phyloP scores from a whole-genome alignment of 2,888 invertebrate genomes.

The Tupiocoris notatus region DNA sequence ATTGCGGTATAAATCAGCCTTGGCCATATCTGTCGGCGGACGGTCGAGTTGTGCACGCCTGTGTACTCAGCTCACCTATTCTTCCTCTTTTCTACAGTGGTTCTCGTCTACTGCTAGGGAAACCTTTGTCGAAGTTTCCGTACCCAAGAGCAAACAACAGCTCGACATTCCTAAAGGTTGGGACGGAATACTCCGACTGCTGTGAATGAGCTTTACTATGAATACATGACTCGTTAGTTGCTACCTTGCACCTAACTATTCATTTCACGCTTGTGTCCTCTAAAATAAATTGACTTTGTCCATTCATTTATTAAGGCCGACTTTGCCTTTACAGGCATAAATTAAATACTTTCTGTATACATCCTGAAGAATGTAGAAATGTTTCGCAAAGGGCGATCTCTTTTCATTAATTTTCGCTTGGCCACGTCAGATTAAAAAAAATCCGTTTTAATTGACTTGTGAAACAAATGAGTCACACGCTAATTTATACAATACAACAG shows the following conservation, averaged over 20 bases:
- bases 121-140: conserved; percentile 8
- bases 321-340: too few relatives aligned
- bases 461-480: too few relatives aligned
- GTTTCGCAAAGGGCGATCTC: too few relatives aligned
- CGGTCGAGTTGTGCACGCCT: background rate
- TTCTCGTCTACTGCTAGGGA: background rate
- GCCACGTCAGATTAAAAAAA: too few relatives aligned
- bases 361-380: too few relatives aligned
- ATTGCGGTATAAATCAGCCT: conserved; percentile 14
- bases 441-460: too few relatives aligned
- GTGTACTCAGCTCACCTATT: conserved; percentile 2
- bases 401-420: too few relatives aligned
- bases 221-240: background rate
- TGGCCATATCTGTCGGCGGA: conserved; percentile 22
- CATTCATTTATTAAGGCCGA: too few relatives aligned
- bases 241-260: background rate
- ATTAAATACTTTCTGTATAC: too few relatives aligned
- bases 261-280: background rate
- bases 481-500: too few relatives aligned
- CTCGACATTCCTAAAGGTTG: background rate
- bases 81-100: conserved; percentile 4
- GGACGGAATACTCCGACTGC: background rate
- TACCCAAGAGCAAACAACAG: background rate
- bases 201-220: background rate
- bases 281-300: background rate